Conservation (phyloP, 2,797 vertebrate species). For the Crypturellus tataupa region DNA sequence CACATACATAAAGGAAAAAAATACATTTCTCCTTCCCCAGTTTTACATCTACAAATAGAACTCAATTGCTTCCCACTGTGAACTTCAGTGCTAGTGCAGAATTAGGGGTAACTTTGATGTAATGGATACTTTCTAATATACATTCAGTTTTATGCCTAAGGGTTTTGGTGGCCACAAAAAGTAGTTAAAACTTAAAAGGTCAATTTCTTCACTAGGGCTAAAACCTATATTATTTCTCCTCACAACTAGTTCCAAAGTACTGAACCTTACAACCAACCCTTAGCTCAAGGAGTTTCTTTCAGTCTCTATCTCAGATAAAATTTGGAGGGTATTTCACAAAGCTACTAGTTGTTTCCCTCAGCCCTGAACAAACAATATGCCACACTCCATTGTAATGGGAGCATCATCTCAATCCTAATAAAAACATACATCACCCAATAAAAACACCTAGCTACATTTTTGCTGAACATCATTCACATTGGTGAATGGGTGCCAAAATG, state of each 20-base stretch:
- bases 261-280: neutral
- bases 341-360: accelerated
- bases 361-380: neutral
- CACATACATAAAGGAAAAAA: neutral
- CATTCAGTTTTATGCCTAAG: neutral
- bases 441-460: neutral
- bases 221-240: neutral
- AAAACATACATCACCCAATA: neutral
- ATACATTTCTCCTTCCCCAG: neutral
- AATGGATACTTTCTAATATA: neutral
- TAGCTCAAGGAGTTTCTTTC: neutral
- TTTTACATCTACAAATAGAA: neutral
- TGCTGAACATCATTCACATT: accelerated
- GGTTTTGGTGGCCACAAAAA: neutral
- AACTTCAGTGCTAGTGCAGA: neutral
- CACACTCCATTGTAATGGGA: neutral
- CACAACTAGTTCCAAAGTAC: neutral
- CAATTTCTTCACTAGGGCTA: neutral
- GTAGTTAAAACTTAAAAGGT: neutral
- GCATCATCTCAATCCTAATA: neutral
- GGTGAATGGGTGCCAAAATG: accelerated
- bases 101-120: neutral
- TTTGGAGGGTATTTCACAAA: neutral
- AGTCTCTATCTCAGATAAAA: neutral
- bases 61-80: neutral